Evolutionary conservation across 2,797 vertebrate species (phyloP), one percentile per base, ranked within the genome.

Genomic region (Arrhamphus sclerolepis): DNA sequence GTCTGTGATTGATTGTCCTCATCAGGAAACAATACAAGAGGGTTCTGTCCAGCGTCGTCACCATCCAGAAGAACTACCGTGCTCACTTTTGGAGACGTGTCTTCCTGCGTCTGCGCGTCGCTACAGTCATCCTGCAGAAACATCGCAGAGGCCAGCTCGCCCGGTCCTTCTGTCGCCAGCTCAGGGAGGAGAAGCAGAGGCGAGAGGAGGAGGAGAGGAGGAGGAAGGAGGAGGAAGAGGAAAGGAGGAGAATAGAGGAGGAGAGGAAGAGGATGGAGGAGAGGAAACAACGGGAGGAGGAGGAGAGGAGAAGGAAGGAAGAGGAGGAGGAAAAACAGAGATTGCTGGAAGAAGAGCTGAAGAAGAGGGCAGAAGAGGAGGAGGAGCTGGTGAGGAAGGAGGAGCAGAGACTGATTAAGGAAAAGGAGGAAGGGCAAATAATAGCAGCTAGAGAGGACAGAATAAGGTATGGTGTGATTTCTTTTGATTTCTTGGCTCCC

Each of bases 1-100:
- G 31, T n/a, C n/a, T 40, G 17, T 48, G 24, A 29, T 69, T 62
- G 14, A 19, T 58, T 49, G 43, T 4, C 20, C 13, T 48, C 56
- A 0, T 2, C 72, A 97, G 96, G 93, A 96, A 95, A 88, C 93
- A 92, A 58, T 97, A 95, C 48, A 94, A 72, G 82, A 92, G 87
- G 74, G 91, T 93, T 67, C 82, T 91, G 72, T 86, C 86, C 89
- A 95, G 94, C 85, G 88, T 90, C 5, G 66, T 96, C 84, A 91
- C 89, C 75, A 95, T 98, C 85, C 96, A 98, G 87, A 96, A 95
- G 90, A 95, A 95, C 88, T 96, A 95, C 80, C 93, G 95, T 0
- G 94, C 95, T 0, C 89, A 94, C 83, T 95, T 93, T 85, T 95
- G 95, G 93, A 92, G 94, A 65, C 90, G 90, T 2, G 62, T 67